These are phyloP conservation scores for Excalfactoria chinensis DNA, from an alignment of 2,113 vertebrate genomes.

Conservation along the genomic window DNA sequence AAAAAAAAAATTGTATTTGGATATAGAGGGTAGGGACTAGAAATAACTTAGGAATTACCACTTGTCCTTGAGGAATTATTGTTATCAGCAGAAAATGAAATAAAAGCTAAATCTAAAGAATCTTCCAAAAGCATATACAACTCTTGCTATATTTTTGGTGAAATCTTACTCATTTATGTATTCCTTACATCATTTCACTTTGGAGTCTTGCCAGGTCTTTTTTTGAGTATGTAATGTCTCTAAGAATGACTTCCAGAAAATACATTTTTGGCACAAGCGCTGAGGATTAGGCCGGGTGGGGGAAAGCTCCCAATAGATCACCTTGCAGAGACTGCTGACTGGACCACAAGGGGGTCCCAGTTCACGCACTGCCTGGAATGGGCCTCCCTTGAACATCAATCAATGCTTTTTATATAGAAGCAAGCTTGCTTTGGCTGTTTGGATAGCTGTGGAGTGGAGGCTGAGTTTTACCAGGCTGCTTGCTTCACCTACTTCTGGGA, in stretches of 20 bases:
- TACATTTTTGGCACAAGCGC: conserved; percentile 19
- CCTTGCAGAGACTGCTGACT: background rate
- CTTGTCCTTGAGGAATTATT: background rate
- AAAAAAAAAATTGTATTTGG: background rate
- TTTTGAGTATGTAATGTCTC: background rate
- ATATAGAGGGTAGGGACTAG: background rate
- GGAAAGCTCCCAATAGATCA: conserved; percentile 28
- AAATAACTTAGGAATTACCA: background rate
- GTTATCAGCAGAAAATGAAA: background rate
- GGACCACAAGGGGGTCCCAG: background rate
- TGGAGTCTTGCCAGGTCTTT: background rate
- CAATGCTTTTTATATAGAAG: conserved; percentile 46
- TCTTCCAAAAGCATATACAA: background rate
- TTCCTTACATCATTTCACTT: conserved; percentile 22
- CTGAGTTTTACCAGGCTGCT: conserved; percentile 63
- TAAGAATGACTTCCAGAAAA: conserved; percentile 53
- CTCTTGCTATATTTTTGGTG: background rate
- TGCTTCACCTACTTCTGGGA: conserved; percentile 63
- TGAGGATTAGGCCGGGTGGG: background rate
- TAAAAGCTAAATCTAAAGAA: background rate
- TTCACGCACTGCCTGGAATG: background rate
- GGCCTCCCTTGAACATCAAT: conserved; percentile 46
- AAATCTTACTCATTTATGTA: conserved; percentile 13
- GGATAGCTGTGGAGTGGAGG: conserved; percentile 53
- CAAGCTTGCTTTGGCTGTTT: conserved; percentile 47